These are phyloP conservation scores for Pelobates fuscus DNA, from an alignment of 2,113 vertebrate species.

Conservation along the genomic window DNA sequence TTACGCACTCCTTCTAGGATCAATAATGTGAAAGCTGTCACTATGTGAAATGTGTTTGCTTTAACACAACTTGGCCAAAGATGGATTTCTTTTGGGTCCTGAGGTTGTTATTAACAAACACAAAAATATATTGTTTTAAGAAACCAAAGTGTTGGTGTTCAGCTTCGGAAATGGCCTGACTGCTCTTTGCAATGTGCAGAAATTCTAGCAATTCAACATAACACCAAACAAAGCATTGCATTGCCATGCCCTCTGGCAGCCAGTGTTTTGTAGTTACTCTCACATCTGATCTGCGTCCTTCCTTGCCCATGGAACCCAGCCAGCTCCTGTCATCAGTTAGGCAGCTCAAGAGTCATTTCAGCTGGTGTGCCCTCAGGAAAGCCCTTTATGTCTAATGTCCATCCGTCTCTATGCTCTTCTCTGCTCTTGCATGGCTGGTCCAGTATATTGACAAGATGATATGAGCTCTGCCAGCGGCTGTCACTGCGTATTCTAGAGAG, in stretches of 20 bases:
- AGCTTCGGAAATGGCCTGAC: conserved; percentile 6
- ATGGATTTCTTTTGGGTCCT: no score
- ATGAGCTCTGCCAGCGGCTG: conserved; percentile 15
- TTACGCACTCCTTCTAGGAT: no score
- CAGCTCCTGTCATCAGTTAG: conserved; percentile 35
- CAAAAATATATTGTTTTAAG: no score
- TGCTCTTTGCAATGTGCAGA: background rate
- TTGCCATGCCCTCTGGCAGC: conserved; percentile 35
- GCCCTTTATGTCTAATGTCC: conserved; percentile 24
- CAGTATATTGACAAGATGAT: conserved; percentile 33
- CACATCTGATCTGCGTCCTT: conserved; percentile 29
- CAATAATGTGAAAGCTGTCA: no score
- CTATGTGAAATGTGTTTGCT: no score
- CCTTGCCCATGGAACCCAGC: conserved; percentile 18
- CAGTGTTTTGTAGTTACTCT: conserved; percentile 18
- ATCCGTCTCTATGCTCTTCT: conserved; percentile 15
- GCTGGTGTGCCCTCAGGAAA: conserved; percentile 35
- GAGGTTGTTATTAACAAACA: no score
- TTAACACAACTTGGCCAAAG: no score
- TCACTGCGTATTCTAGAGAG: conserved; percentile 11
- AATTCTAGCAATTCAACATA: conserved; percentile 20
- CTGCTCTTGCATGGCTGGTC: conserved; percentile 29
- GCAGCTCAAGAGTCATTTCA: conserved; percentile 24
- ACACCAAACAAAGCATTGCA: conserved; percentile 31
- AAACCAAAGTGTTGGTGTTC: background rate